Percentiles rank a stretch among this genome's conserved stretches.
Conservation (phyloP, 2,888 invertebrate genomes). For the Microctonus hyperodae region DNA sequence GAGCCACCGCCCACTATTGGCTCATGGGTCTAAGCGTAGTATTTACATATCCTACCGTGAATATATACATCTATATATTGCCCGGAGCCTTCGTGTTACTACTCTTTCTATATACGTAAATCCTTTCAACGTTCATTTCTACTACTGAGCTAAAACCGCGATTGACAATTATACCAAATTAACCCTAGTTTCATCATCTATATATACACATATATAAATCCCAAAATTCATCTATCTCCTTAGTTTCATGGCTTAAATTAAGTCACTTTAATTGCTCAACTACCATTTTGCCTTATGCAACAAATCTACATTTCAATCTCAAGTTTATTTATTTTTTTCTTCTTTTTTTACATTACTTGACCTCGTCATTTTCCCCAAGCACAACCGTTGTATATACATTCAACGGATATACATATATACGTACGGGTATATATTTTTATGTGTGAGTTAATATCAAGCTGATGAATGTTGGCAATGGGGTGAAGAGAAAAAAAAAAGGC, state of each 20-base stretch:
- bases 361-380: neutral
- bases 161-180: constrained; percentile 18
- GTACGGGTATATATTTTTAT: neutral
- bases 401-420: too few species aligned
- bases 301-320: neutral
- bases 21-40: constrained; percentile 14
- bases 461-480: constrained; percentile 40
- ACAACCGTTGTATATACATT: neutral
- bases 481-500: neutral
- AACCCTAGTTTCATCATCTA: neutral
- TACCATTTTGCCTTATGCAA: neutral
- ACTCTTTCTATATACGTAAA: neutral
- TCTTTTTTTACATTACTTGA: neutral
- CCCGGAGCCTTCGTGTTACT: neutral
- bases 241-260: constrained; percentile 11
- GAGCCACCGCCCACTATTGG: constrained; percentile 33
- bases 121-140: constrained; percentile 9
- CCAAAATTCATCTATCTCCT: neutral
- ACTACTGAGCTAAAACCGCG: constrained; percentile 4
- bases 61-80: constrained; percentile 16
- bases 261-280: constrained; percentile 24
- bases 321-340: neutral
- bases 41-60: constrained; percentile 28
- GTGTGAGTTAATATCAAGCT: neutral
- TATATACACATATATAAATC: neutral